Percentiles rank a stretch among this genome's conserved stretches.
These are phyloP conservation scores for Madoqua kirkii DNA, from an alignment of 2,113 vertebrate species.

Conservation along the genomic window DNA sequence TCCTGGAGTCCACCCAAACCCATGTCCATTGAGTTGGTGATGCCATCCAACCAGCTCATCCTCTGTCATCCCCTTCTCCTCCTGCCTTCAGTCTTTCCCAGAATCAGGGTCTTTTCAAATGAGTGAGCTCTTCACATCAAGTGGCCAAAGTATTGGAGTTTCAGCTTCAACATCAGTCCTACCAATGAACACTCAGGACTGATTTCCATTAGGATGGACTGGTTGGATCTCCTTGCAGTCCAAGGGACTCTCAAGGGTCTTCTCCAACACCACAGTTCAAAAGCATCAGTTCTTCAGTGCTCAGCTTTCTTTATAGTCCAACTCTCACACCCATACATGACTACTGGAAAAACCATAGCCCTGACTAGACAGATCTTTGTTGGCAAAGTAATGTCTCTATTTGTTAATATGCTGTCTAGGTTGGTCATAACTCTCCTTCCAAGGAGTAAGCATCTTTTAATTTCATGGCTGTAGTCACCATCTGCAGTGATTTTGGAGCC, in stretches of 20 bases:
- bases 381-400: background rate
- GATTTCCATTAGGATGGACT: background rate
- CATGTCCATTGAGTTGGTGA: background rate
- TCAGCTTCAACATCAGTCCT: background rate
- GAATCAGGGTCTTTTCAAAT: background rate
- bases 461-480: background rate
- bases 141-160: background rate
- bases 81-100: background rate
- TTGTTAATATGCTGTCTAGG: background rate
- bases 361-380: background rate
- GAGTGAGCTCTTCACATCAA: background rate
- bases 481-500: background rate
- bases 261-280: background rate
- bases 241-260: background rate
- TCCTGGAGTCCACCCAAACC: background rate
- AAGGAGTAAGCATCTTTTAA: background rate
- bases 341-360: background rate
- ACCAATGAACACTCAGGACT: background rate
- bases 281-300: background rate
- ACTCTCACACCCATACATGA: background rate
- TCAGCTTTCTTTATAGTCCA: background rate
- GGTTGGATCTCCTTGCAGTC: background rate
- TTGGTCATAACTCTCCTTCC: background rate
- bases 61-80: background rate
- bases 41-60: background rate